Conservation (phyloP, 2,113 vertebrate species). For the Gymnocephalus cernua region DNA sequence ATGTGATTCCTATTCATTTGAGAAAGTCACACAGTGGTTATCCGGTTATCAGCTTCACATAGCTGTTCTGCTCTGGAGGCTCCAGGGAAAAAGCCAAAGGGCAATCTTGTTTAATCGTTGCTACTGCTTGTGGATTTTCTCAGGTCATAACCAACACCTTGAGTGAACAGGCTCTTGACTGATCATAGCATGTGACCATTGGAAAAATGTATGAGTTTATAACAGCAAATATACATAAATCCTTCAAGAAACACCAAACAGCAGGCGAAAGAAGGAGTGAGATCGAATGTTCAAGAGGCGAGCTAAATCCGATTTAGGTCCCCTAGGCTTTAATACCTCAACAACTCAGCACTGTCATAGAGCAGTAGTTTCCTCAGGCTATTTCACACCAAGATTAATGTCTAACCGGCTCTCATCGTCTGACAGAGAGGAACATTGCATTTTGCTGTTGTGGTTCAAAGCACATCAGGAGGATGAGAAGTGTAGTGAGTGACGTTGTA, state of each 20-base stretch:
- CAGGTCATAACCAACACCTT: conserved; percentile 19
- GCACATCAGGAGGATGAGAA: background rate
- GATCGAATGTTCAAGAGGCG: conserved; percentile 20
- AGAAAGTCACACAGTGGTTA: background rate
- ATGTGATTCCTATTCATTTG: background rate
- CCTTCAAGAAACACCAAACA: conserved; percentile 17
- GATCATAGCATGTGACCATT: background rate
- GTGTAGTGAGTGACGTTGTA: background rate
- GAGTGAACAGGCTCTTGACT: conserved; percentile 1
- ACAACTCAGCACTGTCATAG: conserved; percentile 16
- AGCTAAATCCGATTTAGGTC: conserved; percentile 47
- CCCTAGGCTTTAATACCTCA: conserved; percentile 12
- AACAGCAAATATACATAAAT: conserved; percentile 24
- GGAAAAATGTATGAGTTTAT: conserved; percentile 14
- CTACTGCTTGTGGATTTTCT: background rate
- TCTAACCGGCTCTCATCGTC: conserved; percentile 21
- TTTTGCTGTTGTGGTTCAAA: conserved; percentile 28
- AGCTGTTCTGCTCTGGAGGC: background rate
- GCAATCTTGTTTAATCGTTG: background rate
- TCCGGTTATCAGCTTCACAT: background rate
- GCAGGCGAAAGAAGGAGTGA: background rate
- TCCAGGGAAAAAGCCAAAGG: background rate
- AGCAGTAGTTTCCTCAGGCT: conserved; percentile 43
- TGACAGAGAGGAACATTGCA: conserved; percentile 27
- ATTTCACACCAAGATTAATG: conserved; percentile 66